Evolutionary conservation across 2,888 invertebrate species (phyloP), one percentile per base, ranked within the genome.

Genomic region (Lutraria lutraria): DNA sequence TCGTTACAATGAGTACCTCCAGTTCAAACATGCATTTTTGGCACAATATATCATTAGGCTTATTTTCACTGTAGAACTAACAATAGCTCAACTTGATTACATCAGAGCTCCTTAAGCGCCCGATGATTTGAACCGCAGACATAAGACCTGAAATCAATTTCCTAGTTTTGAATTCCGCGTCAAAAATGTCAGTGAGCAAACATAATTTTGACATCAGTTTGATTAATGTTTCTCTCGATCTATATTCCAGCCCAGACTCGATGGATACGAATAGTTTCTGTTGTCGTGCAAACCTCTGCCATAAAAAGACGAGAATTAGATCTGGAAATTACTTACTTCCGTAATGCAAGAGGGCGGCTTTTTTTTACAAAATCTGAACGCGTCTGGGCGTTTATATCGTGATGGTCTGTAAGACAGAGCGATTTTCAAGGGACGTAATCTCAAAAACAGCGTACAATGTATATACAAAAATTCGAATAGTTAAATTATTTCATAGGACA

Each of bases 121-220:
- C n/a, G 34, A 76, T 34, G 84, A 90, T 90, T 84, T 54, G 56
- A 88, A 63, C 82, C 60, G 63, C 90, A 90, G 90, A 82, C 87
- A 76, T 52, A 19, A 25, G 63, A 79, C 76, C 88, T 63, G 84
- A 86, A 90, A 88, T 86, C 88, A 87, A 91, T 91, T 91, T 90
- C 88, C 87, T 81, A 89, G 90, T 90, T 91, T 89, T 90, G 90
- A 90, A 89, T 90, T 82, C 88, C 88, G 79, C 83, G 91, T 90
- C 91, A 91, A 85, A 81, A 63, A n/a, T 85, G 88, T 90, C 87
- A 87, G 83, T 84, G 87, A 81, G 80, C 90, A 86, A 89, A 90
- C 90, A 89, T 88, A 83, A 92, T 87, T 92, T 90, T 92, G 91
- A 92, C 91, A 90, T 90, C 68, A 31, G 81, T 52, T 88, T 92